Base-by-base conservation (phyloP, 2,888 invertebrate genomes). In the Acanthosepion lycidas region DNA sequence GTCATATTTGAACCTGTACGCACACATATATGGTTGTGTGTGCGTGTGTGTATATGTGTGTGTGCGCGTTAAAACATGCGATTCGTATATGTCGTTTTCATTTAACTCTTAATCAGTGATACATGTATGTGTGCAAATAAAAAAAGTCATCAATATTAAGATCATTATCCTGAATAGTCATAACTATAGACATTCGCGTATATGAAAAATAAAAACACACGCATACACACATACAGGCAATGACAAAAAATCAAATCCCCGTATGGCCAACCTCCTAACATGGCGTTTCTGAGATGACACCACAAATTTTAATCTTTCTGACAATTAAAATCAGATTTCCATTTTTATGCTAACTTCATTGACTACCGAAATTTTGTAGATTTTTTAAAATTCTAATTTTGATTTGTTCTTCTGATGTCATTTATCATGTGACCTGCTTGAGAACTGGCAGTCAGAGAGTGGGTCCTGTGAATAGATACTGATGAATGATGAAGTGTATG, bases 241-340 rank as follows among this genome's bases (percentile, higher is more conserved):
- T 2, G 51, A 51, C 51, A 9, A 51, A 51, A 51, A 6, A 51
- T 59, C 23, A 78, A n/a, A 8, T 18, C 2, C n/a, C 18, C n/a
- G n/a, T n/a, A n/a, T 5, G 15, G n/a, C n/a, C n/a, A 12, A n/a
- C n/a, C 12, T 20, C 15, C n/a, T 42, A n/a, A 78, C n/a, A n/a
- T 9, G n/a, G n/a, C 9, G n/a, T n/a, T n/a, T 78, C 78, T 15
- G n/a, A n/a, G 78, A n/a, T 78, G 78, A 78, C 78, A 78, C 78
- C n/a, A n/a, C n/a, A n/a, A 78, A 78, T n/a, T 78, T 78, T 78
- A 78, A 78, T 78, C 78, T 78, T 78, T n/a, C 78, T 78, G 78
- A 78, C 78, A 78, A 78, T 78, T 78, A 78, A 78, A 78, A 78
- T 78, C 78, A 78, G n/a, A 78, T 78, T 78, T 78, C n/a, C 78